Base-by-base conservation (phyloP, 2,113 vertebrate species). In the Capreolus pygargus region DNA sequence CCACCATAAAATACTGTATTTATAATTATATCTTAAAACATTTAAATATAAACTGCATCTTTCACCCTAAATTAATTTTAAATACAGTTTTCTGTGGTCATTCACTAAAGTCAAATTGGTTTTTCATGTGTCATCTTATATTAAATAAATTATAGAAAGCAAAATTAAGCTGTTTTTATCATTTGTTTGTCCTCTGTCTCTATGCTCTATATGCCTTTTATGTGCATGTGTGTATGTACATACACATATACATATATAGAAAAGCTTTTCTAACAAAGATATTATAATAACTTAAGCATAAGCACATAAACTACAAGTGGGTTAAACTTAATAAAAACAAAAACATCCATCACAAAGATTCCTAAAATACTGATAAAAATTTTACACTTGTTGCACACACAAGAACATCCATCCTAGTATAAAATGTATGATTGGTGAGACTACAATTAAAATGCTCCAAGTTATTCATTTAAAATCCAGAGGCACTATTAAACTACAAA, bases 301-400 rank as follows among this genome's bases (percentile, higher is more conserved):
- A 64, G 94, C 39, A 61, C 0, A n/a, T 50, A 95, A 5, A 0
- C 33, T 21, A 94, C 3, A 86, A 93, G 50, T 25, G 39, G 28
- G 3, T 27, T 76, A 60, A 89, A 12, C 17, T 54, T 79, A 83
- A 60, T 33, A 87, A n/a, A 85, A 87, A 43, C 79, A 78, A 90
- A 95, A 92, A 67, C 30, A 54, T 43, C 3, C 47, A 36, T 14
- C 50, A 87, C 4, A 85, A 74, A 67, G 27, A 58, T 67, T 25
- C 61, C 57, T 91, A 85, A 93, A 82, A 52, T 47, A 64, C 50
- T 61, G 55, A 57, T 70, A 93, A 54, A 97, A 84, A 43, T 28
- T 70, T 86, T 91, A 86, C 47, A 98, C 92, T 90, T 98, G 85
- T 91, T 97, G 97, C 54, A 79, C 9, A 74, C 27, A 14, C 12